Evolutionary conservation across 2,797 vertebrate species (phyloP).

Genomic region (Channallabes apus): DNA sequence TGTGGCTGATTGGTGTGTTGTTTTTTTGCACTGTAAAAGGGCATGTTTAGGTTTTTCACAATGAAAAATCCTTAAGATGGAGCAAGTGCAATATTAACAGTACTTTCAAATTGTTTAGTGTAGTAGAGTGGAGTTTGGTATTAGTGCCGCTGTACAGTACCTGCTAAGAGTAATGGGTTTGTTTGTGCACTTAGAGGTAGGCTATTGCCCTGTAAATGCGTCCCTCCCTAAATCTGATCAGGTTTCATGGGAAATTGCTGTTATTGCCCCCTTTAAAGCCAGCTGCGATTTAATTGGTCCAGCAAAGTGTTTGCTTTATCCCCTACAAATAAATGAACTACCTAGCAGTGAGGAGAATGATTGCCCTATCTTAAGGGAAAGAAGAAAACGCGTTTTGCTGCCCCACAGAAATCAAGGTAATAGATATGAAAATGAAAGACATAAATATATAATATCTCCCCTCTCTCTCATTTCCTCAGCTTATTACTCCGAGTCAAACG

Average conservation of each 20-base stretch:
- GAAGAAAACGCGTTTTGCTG: constrained; percentile 10
- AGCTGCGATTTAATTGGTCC: constrained; percentile 7
- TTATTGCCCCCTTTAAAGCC: constrained; percentile 36
- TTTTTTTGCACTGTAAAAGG: neutral
- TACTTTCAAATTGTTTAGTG: neutral
- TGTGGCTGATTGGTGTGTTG: no score
- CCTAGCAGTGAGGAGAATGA: constrained; percentile 1
- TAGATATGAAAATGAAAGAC: constrained; percentile 29
- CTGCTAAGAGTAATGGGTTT: constrained; percentile 12
- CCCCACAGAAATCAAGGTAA: constrained; percentile 31
- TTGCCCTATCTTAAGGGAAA: constrained; percentile 3
- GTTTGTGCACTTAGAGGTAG: neutral
- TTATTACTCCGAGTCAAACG: neutral
- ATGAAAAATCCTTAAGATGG: neutral
- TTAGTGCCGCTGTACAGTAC: constrained; percentile 13
- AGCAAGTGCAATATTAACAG: neutral
- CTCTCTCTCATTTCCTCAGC: neutral
- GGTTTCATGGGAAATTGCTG: constrained; percentile 14
- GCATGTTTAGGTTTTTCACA: neutral
- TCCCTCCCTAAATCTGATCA: neutral
- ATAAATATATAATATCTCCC: constrained; percentile 14
- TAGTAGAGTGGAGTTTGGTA: constrained; percentile 20
- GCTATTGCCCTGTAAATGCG: neutral
- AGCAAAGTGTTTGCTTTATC: constrained; percentile 15
- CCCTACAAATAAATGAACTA: constrained; percentile 29